Conservation (phyloP, 2,888 invertebrate genomes). For the Vannuccia rotundouncinata region DNA sequence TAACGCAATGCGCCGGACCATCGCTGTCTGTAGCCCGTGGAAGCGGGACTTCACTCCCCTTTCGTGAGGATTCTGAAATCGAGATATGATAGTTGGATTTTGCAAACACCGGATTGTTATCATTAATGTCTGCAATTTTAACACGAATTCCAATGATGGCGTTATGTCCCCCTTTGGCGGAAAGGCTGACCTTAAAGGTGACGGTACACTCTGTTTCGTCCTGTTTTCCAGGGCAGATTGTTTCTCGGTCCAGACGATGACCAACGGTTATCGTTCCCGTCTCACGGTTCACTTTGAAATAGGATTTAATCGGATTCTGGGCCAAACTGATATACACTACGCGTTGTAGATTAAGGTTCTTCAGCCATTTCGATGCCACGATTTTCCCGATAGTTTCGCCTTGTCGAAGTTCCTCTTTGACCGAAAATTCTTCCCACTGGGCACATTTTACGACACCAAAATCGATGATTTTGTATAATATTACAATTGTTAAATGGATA, state of each 20-base stretch:
- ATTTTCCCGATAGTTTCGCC: neutral
- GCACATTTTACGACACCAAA: neutral
- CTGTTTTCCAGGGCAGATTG: neutral
- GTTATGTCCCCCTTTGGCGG: neutral
- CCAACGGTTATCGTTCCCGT: neutral
- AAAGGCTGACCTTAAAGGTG: neutral
- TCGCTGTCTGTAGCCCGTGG: constrained; percentile 33
- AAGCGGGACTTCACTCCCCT: neutral
- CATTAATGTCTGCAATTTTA: constrained; percentile 32
- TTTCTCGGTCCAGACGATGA: neutral
- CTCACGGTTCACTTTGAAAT: neutral
- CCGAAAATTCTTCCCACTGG: neutral
- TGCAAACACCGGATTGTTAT: constrained; percentile 30
- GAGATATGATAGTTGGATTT: constrained; percentile 25
- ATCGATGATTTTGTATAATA: neutral
- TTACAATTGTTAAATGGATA: no score
- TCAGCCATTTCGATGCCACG: neutral
- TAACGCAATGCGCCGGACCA: neutral
- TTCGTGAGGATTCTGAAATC: constrained; percentile 29
- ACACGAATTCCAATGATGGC: neutral
- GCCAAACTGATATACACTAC: neutral
- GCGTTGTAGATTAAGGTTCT: neutral
- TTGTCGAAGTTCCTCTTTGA: constrained; percentile 1
- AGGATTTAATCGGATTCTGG: neutral
- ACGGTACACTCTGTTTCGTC: neutral